Evolutionary conservation across 2,113 vertebrate species (phyloP).

Genomic region (Nothocercus julius): DNA sequence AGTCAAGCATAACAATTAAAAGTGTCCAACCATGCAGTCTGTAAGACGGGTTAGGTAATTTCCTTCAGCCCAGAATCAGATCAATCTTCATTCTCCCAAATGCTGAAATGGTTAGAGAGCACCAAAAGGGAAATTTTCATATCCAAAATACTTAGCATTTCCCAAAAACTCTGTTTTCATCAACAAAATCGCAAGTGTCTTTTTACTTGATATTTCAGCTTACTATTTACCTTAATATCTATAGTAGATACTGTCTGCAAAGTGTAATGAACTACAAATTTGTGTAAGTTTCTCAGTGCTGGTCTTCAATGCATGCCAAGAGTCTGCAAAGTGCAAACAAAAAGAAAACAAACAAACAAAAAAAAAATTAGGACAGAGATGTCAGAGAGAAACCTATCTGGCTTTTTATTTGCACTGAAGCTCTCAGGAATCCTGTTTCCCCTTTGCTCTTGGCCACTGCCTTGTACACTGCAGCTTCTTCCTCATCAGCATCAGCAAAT

Average conservation of each 20-base stretch:
- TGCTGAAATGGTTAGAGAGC: background rate
- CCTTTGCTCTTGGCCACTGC: accelerated
- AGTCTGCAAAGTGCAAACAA: background rate
- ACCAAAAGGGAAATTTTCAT: background rate
- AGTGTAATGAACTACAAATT: background rate
- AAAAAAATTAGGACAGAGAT: background rate
- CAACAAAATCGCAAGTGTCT: background rate
- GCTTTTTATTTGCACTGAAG: background rate
- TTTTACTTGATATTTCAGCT: background rate
- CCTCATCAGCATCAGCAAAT: background rate
- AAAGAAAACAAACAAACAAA: background rate
- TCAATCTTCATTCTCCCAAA: background rate
- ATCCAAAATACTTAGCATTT: background rate
- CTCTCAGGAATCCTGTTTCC: background rate
- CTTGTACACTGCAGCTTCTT: background rate
- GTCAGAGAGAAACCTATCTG: background rate
- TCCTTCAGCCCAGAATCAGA: background rate
- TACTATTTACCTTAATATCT: background rate
- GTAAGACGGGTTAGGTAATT: background rate
- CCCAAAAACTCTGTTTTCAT: background rate
- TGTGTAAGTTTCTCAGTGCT: background rate
- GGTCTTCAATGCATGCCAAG: background rate
- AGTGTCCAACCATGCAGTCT: background rate
- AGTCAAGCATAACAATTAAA: background rate
- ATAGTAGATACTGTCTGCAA: background rate